Percentiles rank a stretch among this genome's conserved stretches.
Conservation (phyloP, 2,113 vertebrate species). For the Fregata magnificens region DNA sequence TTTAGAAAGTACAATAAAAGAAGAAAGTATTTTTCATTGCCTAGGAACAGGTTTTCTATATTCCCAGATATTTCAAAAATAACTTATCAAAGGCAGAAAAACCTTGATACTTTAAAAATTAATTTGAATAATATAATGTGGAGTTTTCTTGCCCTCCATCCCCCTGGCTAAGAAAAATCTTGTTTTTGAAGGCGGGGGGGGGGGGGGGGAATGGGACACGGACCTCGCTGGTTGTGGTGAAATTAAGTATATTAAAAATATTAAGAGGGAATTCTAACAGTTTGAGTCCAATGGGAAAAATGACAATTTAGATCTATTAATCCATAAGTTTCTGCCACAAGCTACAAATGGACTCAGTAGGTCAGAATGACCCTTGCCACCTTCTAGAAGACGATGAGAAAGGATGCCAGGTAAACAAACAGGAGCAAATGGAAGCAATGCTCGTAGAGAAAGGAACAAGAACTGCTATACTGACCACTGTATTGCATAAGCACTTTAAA, state of each 20-base stretch:
- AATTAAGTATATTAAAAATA: neutral
- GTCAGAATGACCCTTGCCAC: neutral
- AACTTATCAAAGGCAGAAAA: constrained; percentile 31
- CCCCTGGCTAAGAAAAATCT: neutral
- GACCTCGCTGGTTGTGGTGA: neutral
- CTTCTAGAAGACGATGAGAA: neutral
- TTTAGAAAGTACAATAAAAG: neutral
- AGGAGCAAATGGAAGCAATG: neutral
- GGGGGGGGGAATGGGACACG: too few relatives aligned
- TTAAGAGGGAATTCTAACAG: neutral
- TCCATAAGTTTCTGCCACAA: neutral
- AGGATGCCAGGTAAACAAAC: neutral
- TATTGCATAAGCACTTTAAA: neutral
- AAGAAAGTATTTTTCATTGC: constrained; percentile 11
- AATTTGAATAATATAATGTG: neutral
- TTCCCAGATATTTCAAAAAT: constrained; percentile 24
- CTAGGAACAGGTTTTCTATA: neutral
- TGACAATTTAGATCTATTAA: neutral
- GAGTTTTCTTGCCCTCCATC: neutral
- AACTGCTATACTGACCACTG: neutral
- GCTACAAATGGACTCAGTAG: neutral
- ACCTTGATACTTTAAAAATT: constrained; percentile 13
- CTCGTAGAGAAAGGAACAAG: neutral
- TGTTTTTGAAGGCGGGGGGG: neutral
- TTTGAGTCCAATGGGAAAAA: neutral